Base-by-base conservation (phyloP, 2,888 invertebrate genomes). In the Eledone cirrhosa region DNA sequence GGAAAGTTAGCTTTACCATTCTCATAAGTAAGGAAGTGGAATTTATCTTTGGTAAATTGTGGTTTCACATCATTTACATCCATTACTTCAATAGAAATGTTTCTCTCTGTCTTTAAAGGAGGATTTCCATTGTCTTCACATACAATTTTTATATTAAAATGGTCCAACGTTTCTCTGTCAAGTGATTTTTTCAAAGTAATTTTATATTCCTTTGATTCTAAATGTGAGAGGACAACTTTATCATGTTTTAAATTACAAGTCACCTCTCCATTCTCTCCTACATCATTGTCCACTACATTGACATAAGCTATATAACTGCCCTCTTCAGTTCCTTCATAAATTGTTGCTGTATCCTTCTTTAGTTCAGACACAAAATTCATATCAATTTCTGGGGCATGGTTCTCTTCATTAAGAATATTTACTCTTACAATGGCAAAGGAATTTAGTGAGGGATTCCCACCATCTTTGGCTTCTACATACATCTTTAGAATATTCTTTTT, bases 21-120 rank as follows among this genome's bases (percentile, higher is more conserved):
- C 41, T 77, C 77, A 41, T 63, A 31, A 11, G 63, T 63, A 33
- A 16, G 33, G 63, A 77, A 77, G 29, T 41, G 22, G 63, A 59
- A 77, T 33, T 33, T 65, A 11, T 53, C 41, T 77, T 77, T 53
- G 13, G 13, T 14, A 77, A 77, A 77, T 77, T 29, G 53, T 4
- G 77, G 77, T 33, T 41, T 27, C 2, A 77, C 77, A 65, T 77
- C 77, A 77, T 77, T 77, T 14, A 77, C 77, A 65, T 77, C 77
- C 63, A 41, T 77, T 33, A 77, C 41, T 33, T 63, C 22, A 31
- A 77, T 77, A 16, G 65, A 41, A 41, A 77, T 41, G 24, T 59
- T 77, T 33, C 77, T 63, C 24, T 41, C 41, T 13, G 29, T 41
- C 22, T 65, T 53, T 63, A 29, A 22, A 22, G 63, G n/a, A 19